Percentiles rank a stretch among this genome's conserved stretches.
phyloP scores from a whole-genome alignment of 2,797 vertebrate species.

The Threskiornis aethiopicus region DNA sequence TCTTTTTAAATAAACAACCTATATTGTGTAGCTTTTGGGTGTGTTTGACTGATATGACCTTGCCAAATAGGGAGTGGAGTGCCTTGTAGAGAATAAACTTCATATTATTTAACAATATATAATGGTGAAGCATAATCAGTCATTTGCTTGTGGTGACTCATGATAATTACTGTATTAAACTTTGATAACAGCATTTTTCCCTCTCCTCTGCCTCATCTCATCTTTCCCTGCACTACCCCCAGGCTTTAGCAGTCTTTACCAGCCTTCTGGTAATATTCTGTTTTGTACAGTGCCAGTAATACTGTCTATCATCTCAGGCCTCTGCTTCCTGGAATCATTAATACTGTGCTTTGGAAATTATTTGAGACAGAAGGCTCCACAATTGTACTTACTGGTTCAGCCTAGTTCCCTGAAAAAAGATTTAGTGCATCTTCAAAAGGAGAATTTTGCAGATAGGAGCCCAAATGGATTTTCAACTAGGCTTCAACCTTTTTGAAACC shows the following conservation, averaged over 20 bases:
- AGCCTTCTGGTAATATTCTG: constrained; percentile 62
- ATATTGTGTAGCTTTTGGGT: not conserved
- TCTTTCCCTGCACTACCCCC: not conserved
- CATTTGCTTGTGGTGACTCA: constrained; percentile 29
- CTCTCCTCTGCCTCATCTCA: constrained; percentile 7
- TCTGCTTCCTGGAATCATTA: constrained; percentile 74
- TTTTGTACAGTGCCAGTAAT: constrained; percentile 53
- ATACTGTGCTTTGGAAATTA: constrained; percentile 73
- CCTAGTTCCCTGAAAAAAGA: constrained; percentile 67
- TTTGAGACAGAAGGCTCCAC: constrained; percentile 71
- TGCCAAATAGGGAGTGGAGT: not conserved
- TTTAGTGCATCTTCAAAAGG: constrained; percentile 87
- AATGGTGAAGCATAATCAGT: constrained; percentile 3
- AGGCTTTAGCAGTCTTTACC: constrained; percentile 5
- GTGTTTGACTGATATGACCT: not conserved
- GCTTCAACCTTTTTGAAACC: constrained; percentile 92
- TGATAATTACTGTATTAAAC: constrained; percentile 54
- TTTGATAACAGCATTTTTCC: constrained; percentile 49
- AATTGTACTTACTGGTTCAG: constrained; percentile 65
- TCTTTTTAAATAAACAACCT: not conserved
- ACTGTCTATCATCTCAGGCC: constrained; percentile 53
- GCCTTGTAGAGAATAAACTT: not conserved
- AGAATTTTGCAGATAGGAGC: constrained; percentile 86
- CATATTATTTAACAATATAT: not conserved
- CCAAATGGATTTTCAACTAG: constrained; percentile 99